Percentiles rank a stretch among this genome's conserved stretches.
Evolutionary conservation across 2,888 invertebrate species (phyloP).

Genomic region (Mythimna albipuncta): DNA sequence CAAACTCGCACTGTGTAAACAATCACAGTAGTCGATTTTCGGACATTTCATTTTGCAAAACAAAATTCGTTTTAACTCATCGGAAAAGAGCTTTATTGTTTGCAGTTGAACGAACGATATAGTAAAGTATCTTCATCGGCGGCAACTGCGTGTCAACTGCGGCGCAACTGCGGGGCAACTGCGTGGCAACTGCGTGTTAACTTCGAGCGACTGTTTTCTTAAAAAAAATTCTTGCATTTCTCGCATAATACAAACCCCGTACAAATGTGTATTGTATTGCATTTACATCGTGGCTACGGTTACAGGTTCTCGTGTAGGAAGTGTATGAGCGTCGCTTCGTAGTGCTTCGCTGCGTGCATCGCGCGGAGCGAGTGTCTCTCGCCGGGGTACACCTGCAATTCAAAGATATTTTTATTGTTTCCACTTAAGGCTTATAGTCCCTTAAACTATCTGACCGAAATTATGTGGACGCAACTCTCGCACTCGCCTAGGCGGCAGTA

Average conservation of each 20-base stretch:
- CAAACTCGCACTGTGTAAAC: background rate
- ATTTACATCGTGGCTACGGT: conserved; percentile 27
- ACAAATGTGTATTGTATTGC: conserved; percentile 21
- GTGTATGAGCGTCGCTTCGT: conserved; percentile 97
- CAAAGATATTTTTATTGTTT: background rate
- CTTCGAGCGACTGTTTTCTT: conserved; percentile 25
- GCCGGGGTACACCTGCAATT: conserved; percentile 96
- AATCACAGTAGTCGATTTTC: background rate
- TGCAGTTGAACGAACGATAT: background rate
- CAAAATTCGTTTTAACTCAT: background rate
- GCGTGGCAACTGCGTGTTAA: conserved; percentile 19
- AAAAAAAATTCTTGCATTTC: background rate
- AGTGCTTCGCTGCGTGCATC: conserved; percentile 98
- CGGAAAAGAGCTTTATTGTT: background rate
- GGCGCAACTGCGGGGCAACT: conserved; percentile 8
- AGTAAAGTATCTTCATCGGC: background rate
- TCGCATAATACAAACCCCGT: conserved; percentile 25
- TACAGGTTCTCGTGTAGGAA: conserved; percentile 94
- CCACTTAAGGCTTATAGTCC: too few relatives aligned
- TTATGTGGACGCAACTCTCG: too few relatives aligned
- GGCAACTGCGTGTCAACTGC: conserved; percentile 34
- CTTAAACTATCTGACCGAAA: too few relatives aligned
- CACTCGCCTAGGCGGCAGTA: too few relatives aligned
- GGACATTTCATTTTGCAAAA: background rate
- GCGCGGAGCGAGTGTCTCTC: conserved; percentile 99